Conservation (phyloP, 2,113 vertebrate genomes). For the Hydropotes inermis region DNA sequence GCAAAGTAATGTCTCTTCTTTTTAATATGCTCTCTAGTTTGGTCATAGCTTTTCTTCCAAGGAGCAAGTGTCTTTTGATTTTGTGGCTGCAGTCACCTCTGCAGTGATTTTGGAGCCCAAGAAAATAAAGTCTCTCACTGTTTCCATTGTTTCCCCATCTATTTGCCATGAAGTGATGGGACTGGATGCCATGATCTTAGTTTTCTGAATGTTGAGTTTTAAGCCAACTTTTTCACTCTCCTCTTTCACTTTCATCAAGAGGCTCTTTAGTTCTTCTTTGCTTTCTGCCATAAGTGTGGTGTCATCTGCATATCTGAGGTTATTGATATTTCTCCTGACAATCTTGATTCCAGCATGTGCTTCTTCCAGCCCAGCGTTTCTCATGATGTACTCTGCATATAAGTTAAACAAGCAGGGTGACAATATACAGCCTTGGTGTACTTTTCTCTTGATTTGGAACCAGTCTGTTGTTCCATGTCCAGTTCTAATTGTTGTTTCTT, state of each 20-base stretch:
- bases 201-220: not conserved
- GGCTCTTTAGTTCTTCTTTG: not conserved
- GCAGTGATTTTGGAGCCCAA: not conserved
- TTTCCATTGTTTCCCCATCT: not conserved
- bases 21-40: not conserved
- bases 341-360: not conserved
- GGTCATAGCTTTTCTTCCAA: not conserved
- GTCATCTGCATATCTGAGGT: not conserved
- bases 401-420: not conserved
- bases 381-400: not conserved
- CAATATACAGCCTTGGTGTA: not conserved
- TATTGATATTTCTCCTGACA: not conserved
- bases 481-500: not conserved
- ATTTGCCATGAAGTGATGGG: not conserved
- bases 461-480: not conserved
- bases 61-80: not conserved
- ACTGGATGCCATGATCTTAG: not conserved
- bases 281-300: not conserved
- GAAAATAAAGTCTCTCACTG: not conserved
- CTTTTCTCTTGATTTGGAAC: not conserved
- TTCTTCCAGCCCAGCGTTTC: not conserved
- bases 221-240: not conserved
- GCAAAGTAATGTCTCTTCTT: not conserved
- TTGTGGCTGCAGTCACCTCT: not conserved
- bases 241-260: not conserved